Base-by-base conservation (phyloP, 2,113 vertebrate genomes). In the Equus quagga region DNA sequence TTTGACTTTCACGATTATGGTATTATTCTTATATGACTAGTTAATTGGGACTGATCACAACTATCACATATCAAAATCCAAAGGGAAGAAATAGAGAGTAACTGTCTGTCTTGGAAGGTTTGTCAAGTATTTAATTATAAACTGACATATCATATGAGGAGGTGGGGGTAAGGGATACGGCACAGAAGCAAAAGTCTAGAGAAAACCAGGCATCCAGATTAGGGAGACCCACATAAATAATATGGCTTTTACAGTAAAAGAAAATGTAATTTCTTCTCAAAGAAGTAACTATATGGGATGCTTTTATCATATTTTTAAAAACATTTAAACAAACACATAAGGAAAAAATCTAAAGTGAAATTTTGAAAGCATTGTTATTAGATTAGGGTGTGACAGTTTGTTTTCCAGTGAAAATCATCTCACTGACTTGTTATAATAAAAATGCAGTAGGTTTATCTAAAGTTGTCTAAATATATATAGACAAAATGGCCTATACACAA, bases 121-220 rank as follows among this genome's bases (percentile, higher is more conserved):
- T 56, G 18, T 24, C 65, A 62, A 79, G 64, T 70, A 51, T 76
- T 93, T 82, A 85, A 69, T 36, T 73, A n/a, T 54, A 60, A 17
- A 24, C 19, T 56, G 6, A 44, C 10, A 72, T 28, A 19, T 41
- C 18, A 9, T 17, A 5, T 41, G 24, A 84, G 12, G 6, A 1
- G 0, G 0, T 23, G 13, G 41, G 0, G 2, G 5, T 10, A 60
- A 51, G 8, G 6, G 14, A 2, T 5, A 18, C 18, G 12, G 5
- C 23, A 13, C 2, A 60, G 17, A 56, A 33, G 12, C 5, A 72
- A 49, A 75, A 80, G 33, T 89, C 73, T 60, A 5, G 26, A 75
- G 46, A 79, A 88, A 87, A 83, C 17, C 9, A 49, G 4, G 5
- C 31, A 62, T 49, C 21, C n/a, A 41, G 3, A 78, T 33, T 46